Conservation (phyloP, 2,113 vertebrate species). For the Circaetus cinerascens region DNA sequence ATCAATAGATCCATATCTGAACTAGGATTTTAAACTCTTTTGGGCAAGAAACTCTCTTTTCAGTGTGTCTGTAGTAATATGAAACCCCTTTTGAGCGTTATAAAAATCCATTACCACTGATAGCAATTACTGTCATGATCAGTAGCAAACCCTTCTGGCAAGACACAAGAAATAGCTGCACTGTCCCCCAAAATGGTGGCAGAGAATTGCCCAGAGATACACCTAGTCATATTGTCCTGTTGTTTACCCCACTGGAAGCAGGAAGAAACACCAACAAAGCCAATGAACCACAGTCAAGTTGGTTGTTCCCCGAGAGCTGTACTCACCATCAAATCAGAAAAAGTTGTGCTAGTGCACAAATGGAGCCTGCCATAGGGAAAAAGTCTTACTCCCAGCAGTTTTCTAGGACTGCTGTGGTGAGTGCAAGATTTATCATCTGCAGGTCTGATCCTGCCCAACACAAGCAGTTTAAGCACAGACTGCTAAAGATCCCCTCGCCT, state of each 20-base stretch:
- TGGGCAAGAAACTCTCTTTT: background rate
- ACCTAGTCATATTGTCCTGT: background rate
- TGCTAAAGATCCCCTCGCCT: background rate
- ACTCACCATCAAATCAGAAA: background rate
- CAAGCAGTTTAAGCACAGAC: background rate
- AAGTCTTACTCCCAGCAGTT: background rate
- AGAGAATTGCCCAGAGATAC: background rate
- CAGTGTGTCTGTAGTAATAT: background rate
- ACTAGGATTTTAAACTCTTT: background rate
- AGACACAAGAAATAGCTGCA: background rate
- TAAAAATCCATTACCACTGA: background rate
- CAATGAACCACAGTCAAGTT: background rate
- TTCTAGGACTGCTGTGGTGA: background rate
- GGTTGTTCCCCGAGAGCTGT: background rate
- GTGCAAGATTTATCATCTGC: background rate
- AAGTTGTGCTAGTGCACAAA: background rate
- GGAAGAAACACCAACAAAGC: background rate
- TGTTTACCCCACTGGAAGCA: background rate
- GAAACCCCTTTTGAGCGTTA: background rate
- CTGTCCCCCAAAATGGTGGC: background rate
- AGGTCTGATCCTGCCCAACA: background rate
- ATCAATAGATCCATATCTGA: background rate
- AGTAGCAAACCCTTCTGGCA: background rate
- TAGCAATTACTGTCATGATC: background rate
- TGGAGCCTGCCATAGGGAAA: background rate